Percentiles rank a stretch among this genome's conserved stretches.
Evolutionary conservation across 2,888 invertebrate species (phyloP).

Genomic region (Hirtodrosophila histrioides): DNA sequence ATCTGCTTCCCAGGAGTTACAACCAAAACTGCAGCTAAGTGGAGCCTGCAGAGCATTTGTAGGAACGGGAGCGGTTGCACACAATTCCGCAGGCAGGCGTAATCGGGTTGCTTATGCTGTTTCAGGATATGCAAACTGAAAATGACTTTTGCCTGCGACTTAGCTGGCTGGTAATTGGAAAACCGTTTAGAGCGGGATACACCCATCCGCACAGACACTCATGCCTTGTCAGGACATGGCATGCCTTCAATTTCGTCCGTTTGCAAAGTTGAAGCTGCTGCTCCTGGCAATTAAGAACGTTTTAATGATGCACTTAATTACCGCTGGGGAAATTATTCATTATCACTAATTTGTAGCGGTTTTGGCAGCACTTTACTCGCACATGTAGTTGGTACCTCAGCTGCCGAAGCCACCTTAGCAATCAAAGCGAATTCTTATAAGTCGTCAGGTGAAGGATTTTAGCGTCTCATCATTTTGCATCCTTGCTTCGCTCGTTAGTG

Average conservation of each 20-base stretch:
- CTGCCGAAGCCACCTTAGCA: slow-evolving; percentile 35
- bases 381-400: slow-evolving; percentile 3
- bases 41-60: slow-evolving; percentile 11
- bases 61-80: slow-evolving; percentile 18
- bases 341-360: slow-evolving; percentile 74
- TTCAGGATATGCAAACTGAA: slow-evolving; percentile 70
- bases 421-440: slow-evolving; percentile 46
- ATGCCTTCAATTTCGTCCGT: slow-evolving; percentile 41
- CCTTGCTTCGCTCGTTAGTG: slow-evolving; percentile 62
- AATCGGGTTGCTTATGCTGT: slow-evolving; percentile 55
- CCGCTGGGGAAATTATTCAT: slow-evolving; percentile 78
- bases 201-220: background rate
- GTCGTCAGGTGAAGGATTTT: slow-evolving; percentile 34
- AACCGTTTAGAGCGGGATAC: slow-evolving; percentile 57
- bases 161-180: slow-evolving; percentile 65
- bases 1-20: background rate
- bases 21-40: slow-evolving; percentile 26
- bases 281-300: slow-evolving; percentile 55
- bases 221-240: slow-evolving; percentile 8
- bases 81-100: slow-evolving; percentile 39
- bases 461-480: slow-evolving; percentile 42
- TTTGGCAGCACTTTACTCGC: slow-evolving; percentile 28
- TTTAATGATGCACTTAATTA: slow-evolving; percentile 78
- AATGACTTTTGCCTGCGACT: slow-evolving; percentile 66
- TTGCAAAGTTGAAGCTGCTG: slow-evolving; percentile 28